Base-by-base conservation (phyloP, 2,888 invertebrate genomes). In the Orthosia cruda region DNA sequence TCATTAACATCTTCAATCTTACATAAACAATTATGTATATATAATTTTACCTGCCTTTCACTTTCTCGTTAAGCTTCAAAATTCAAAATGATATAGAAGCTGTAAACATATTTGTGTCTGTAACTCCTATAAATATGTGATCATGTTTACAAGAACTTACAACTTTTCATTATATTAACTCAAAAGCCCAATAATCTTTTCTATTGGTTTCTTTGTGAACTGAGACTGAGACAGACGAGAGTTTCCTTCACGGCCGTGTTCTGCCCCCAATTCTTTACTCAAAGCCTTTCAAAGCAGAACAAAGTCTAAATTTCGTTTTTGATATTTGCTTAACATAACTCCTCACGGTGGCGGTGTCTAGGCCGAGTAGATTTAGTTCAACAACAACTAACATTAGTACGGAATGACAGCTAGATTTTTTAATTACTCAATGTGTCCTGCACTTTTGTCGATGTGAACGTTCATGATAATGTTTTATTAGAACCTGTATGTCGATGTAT, bases 221-320 rank as follows among this genome's bases (percentile, higher is more conserved):
- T 50, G 49, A 65, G 15, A 49, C 40, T 50, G 49, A 65, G 15
- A 45, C 32, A 78, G 71, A 81, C 23, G 89, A 93, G 92, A 92
- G 94, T 92, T 95, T 94, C 94, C 93, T 94, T 88, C 92, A 91
- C 89, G 88, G 71, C 85, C 87, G 80, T 91, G 95, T 96, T 96
- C 96, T 96, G 96, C 95, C 92, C 92, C 92, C 88, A 92, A 92
- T 87, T 93, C 88, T 89, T 90, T 91, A 91, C 89, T 90, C 84
- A 91, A 89, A 90, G 92, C 92, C 93, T 94, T 93, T 93, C 91
- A 90, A 91, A 89, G 95, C 96, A 96, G 96, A 97, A 96, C 96
- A 94, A 92, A 95, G 97, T 97, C 97, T 97, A 97, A 97, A 97
- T 96, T 96, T 97, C 97, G 94, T 97, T 97, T 97, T 97, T 97